Base-by-base conservation (phyloP, 2,113 vertebrate genomes). In the Platichthys stellatus region DNA sequence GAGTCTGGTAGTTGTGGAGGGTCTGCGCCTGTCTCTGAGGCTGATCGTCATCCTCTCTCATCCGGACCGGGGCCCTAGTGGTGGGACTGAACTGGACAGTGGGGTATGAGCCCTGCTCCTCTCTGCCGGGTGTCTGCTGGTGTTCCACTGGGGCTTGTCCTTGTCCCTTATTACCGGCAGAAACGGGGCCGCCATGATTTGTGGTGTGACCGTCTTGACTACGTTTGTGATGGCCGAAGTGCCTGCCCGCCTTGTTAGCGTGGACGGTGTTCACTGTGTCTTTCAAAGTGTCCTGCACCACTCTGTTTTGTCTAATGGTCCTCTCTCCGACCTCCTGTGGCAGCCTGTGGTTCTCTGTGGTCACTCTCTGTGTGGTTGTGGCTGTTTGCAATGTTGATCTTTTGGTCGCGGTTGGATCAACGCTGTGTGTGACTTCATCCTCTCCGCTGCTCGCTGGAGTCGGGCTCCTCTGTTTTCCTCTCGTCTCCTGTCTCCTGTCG, bases 41-140 rank as follows among this genome's bases (percentile, higher is more conserved):
- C 21, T 86, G 87, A n/a, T 92, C 90, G 0, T 68, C 79, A 0
- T 92, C 89, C 40, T 93, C 94, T 67, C 63, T 88, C 15, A 93
- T 45, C 59, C 80, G 90, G 18, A 94, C 74, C 0, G 84, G 93
- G 8, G 89, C 74, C 57, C 79, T 81, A 53, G 84, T 92, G 8
- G 94, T 95, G 2, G 93, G 93, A 18, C 80, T 91, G 81, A 94
- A 92, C 62, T 89, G 93, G 14, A 92, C 74, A 13, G 80, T 70
- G 28, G 89, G 85, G 9, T 78, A 5, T 11, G 59, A 78, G 45
- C 20, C 21, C 49, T 63, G 74, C 35, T 88, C 88, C 15, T 80
- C 70, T 68, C 68, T 43, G 45, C 49, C 15, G 1, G 24, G 49
- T 0, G 40, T 24, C 57, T 53, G 66, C 15, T 21, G 62, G 5